phyloP scores from a whole-genome alignment of 1,140 invertebrate species.

The Xylocopa sonorina region DNA sequence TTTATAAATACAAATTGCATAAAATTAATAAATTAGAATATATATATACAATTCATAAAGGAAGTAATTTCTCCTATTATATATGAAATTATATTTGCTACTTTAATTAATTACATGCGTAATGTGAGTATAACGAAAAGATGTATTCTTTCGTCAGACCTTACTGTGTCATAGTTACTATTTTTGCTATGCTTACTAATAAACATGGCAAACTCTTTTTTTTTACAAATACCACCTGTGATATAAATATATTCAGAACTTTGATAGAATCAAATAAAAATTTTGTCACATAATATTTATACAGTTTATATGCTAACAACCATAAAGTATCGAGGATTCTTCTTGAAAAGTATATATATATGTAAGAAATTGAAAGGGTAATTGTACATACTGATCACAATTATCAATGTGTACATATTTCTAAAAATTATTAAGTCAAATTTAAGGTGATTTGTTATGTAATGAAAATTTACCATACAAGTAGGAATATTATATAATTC shows the following conservation, averaged over 20 bases:
- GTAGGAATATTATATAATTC: conserved; percentile 17
- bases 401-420: conserved; percentile 55
- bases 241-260: conserved; percentile 48
- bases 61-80: conserved; percentile 16
- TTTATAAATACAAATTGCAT: background rate
- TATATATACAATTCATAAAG: conserved; percentile 8
- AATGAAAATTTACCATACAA: conserved; percentile 39
- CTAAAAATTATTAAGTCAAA: conserved; percentile 42
- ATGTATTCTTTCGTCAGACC: background rate
- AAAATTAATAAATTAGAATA: conserved; percentile 8
- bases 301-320: conserved; percentile 11
- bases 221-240: conserved; percentile 50
- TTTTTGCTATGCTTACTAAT: conserved; percentile 13
- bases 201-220: conserved; percentile 12
- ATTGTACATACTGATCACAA: conserved; percentile 56
- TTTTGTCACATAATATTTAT: conserved; percentile 39
- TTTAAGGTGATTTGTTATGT: conserved; percentile 42
- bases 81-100: conserved; percentile 12
- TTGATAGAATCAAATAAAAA: conserved; percentile 27
- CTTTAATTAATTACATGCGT: conserved; percentile 3
- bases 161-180: conserved; percentile 32
- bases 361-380: conserved; percentile 15
- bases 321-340: conserved; percentile 22
- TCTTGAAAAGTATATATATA: conserved; percentile 19
- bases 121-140: background rate